Base-by-base conservation (phyloP, 2,113 vertebrate species). In the Dasyprocta punctata region DNA sequence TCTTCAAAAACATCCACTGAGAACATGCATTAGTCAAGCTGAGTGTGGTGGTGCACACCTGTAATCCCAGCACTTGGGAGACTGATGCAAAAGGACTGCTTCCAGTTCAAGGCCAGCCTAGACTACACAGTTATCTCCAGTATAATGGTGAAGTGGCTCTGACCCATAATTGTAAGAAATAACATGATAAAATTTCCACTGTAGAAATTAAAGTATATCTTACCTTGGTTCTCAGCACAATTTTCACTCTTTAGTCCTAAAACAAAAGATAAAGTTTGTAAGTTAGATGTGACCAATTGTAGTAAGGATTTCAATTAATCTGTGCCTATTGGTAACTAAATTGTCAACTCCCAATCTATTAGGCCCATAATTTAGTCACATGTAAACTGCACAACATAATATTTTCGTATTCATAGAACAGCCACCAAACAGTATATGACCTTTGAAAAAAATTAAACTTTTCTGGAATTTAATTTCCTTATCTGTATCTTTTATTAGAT, bases 141-240 rank as follows among this genome's bases (percentile, higher is more conserved):
- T 5, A 19, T 0, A 54, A 17, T 3, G 54, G 78, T 13, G 19
- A 9, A 24, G 26, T 28, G 9, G 38, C 36, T 88, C 52, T 47
- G 38, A 65, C 69, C 56, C 54, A 17, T 0, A 26, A 1, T 77
- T 56, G 7, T 75, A 87, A 96, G 33, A 78, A 89, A 26, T 5
- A 71, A 87, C 47, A 82, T 52, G 49, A 85, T 7, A 94, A 85
- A 83, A 63, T 81, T 60, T 67, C n/a, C 38, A 82, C 69, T 54
- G 75, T 26, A 85, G 30, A 92, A 56, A 86, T 84, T 65, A 96
- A 89, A 86, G 63, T 1, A 16, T 38, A 78, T 82, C 97, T 98
- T 98, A 98, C 98, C 98, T 33, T 28, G 54, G 44, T 95, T 98
- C 47, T 95, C 92, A 28, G 95, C 49, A 92, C 98, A 98, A 14